Percentiles rank a stretch among this genome's conserved stretches.
Conservation (phyloP, 2,797 vertebrate genomes). For the Hephaestus fuliginosus region DNA sequence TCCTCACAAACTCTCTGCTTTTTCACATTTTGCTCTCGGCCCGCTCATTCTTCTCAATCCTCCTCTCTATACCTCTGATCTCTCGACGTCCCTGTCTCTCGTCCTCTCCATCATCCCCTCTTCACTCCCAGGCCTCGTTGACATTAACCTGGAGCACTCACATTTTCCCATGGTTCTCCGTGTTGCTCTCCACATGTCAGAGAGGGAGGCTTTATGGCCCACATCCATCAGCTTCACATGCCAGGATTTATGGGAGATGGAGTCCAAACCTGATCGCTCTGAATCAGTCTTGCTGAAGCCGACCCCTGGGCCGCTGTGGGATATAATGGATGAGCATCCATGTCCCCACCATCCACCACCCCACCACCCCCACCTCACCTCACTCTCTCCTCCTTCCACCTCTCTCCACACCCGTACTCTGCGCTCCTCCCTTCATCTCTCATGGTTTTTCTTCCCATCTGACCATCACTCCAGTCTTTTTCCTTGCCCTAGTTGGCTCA, state of each 20-base stretch:
- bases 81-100: constrained; percentile 56
- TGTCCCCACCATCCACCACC: constrained; percentile 37
- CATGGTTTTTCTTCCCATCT: constrained; percentile 37
- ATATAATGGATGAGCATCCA: constrained; percentile 81
- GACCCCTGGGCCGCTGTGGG: constrained; percentile 78
- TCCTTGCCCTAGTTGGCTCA: constrained; percentile 37
- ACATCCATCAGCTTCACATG: constrained; percentile 84
- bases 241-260: constrained; percentile 86
- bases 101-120: constrained; percentile 76
- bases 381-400: constrained; percentile 29
- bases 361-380: constrained; percentile 18
- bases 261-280: constrained; percentile 81
- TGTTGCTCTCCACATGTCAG: constrained; percentile 83
- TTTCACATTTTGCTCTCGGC: constrained; percentile 53
- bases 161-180: constrained; percentile 80
- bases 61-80: constrained; percentile 67
- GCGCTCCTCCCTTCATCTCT: constrained; percentile 36
- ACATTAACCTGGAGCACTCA: constrained; percentile 85
- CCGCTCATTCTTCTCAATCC: constrained; percentile 62
- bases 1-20: constrained; percentile 55
- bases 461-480: constrained; percentile 44
- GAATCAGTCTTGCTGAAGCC: constrained; percentile 82
- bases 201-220: constrained; percentile 81
- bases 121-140: constrained; percentile 79
- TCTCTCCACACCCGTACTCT: constrained; percentile 34